These are phyloP conservation scores for Philonicus albiceps DNA, from an alignment of 2,888 invertebrate species.

Conservation along the genomic window DNA sequence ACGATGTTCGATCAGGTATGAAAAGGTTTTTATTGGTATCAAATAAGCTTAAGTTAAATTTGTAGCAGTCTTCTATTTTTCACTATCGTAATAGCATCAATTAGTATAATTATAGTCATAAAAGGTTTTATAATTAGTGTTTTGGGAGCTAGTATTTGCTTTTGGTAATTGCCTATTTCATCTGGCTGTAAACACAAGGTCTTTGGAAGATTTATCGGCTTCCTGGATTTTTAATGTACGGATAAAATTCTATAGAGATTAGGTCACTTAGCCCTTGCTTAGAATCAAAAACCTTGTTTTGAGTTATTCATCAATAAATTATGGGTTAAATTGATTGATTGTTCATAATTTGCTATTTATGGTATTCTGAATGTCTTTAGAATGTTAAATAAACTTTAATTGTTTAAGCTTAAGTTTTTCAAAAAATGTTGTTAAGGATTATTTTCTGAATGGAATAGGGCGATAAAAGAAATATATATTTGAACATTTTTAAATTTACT, in stretches of 20 bases:
- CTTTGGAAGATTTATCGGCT: not conserved
- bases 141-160: too few relatives aligned
- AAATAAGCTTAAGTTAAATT: too few relatives aligned
- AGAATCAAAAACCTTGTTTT: not conserved
- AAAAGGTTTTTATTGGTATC: not conserved
- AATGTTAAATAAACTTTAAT: not conserved
- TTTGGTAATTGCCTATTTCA: too few relatives aligned
- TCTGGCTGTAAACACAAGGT: too few relatives aligned
- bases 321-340: not conserved
- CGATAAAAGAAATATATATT: too few relatives aligned
- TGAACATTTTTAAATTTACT: not conserved
- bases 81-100: too few relatives aligned
- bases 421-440: not conserved
- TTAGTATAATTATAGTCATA: too few relatives aligned
- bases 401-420: not conserved
- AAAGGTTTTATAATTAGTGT: too few relatives aligned
- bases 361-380: not conserved
- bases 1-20: not conserved
- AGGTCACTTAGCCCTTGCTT: not conserved
- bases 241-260: not conserved
- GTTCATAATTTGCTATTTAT: not conserved
- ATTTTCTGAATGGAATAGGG: not conserved
- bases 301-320: not conserved
- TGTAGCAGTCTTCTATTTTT: too few relatives aligned
- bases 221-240: not conserved